Conservation (phyloP, 1,140 invertebrate species). For the Anthonomus grandis region DNA sequence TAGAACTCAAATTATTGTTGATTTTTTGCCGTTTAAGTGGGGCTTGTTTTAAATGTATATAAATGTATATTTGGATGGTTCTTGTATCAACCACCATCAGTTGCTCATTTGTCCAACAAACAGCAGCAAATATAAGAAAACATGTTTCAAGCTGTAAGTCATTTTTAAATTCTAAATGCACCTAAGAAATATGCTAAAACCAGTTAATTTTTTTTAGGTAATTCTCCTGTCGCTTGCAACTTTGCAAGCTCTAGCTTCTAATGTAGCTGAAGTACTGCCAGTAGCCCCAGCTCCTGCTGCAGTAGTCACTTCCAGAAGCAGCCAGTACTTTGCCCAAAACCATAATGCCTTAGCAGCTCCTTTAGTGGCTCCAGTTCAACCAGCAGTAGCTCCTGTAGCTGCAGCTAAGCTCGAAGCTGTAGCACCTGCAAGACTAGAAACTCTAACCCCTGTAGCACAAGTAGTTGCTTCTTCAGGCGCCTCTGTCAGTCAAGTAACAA, state of each 20-base stretch:
- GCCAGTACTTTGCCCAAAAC: conserved; percentile 13
- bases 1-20: conserved; percentile 25
- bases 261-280: background rate
- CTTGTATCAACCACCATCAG: too few species aligned
- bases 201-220: background rate
- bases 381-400: background rate
- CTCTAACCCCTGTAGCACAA: background rate
- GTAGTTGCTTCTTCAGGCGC: background rate
- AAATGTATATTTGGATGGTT: too few species aligned
- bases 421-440: background rate
- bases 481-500: background rate
- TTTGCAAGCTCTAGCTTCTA: background rate
- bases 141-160: too few species aligned
- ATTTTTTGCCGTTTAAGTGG: too few species aligned
- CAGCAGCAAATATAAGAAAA: too few species aligned
- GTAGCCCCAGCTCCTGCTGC: background rate
- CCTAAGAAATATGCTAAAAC: background rate
- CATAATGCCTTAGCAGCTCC: conserved; percentile 13
- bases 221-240: background rate
- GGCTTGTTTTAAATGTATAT: too few species aligned
- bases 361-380: conserved; percentile 4
- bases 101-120: too few species aligned
- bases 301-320: conserved; percentile 1
- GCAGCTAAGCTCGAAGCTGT: background rate
- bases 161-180: background rate